Percentiles rank a stretch among this genome's conserved stretches.
Conservation (phyloP, 2,888 invertebrate genomes). For the Cheilosia pagana region DNA sequence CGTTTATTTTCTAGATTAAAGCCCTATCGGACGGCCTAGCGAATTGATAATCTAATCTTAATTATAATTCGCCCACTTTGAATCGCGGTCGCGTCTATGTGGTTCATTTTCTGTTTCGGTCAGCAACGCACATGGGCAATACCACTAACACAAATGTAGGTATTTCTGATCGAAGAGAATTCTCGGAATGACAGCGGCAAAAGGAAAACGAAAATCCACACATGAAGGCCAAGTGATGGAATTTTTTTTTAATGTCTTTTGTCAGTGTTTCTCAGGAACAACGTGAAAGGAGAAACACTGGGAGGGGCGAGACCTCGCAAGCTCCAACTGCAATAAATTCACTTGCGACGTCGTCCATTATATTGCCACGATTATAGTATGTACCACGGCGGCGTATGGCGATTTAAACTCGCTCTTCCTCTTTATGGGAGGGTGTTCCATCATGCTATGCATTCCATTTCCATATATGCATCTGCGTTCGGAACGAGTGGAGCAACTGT, state of each 20-base stretch:
- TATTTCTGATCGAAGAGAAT: background rate
- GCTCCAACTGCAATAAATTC: background rate
- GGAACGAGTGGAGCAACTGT: too few relatives aligned
- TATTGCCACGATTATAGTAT: background rate
- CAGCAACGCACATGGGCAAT: slow-evolving; percentile 7
- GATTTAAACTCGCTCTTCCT: background rate
- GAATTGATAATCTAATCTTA: background rate
- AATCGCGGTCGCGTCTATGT: background rate
- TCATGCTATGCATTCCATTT: too few relatives aligned
- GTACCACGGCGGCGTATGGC: background rate
- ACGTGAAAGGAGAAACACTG: background rate
- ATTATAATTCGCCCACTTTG: background rate
- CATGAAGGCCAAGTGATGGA: background rate
- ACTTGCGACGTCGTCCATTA: background rate
- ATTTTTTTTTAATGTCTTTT: background rate
- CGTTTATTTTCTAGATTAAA: background rate
- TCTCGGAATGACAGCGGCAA: background rate
- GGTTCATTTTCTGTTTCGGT: background rate
- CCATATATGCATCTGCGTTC: too few relatives aligned
- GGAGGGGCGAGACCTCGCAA: background rate
- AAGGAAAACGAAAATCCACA: background rate
- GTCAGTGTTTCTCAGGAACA: background rate
- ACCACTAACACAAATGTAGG: background rate
- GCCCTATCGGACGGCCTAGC: background rate
- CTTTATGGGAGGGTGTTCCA: background rate